A percentile compares a stretch with the other conserved stretches of the same genome.
phyloP scores from a whole-genome alignment of 1,140 invertebrate genomes.

The Achatina immaculata region DNA sequence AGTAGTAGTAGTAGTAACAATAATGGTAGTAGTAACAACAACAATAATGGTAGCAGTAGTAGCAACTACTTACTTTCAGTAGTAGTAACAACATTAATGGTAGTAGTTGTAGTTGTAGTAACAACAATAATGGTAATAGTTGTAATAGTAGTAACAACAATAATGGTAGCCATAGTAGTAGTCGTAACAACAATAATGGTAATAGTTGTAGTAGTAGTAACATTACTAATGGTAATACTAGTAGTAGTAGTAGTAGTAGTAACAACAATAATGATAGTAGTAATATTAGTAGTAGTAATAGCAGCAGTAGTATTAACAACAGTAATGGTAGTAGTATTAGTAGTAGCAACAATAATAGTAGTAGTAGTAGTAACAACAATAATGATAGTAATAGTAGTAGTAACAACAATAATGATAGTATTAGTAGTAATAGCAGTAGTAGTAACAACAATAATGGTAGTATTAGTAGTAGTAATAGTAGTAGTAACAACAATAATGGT shows the following conservation, averaged over 20 bases:
- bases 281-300: no score
- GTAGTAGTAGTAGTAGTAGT: neutral
- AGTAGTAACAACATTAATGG: neutral
- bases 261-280: neutral
- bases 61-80: neutral
- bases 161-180: no score
- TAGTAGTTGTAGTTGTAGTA: neutral
- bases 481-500: constrained; percentile 1
- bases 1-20: neutral
- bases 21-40: neutral
- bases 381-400: neutral
- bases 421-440: neutral
- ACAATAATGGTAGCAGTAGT: neutral
- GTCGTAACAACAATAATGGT: no score
- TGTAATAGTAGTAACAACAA: neutral
- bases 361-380: neutral
- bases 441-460: neutral
- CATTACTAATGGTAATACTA: no score
- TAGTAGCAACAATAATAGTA: neutral
- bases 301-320: no score
- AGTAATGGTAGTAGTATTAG: no score
- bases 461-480: no score
- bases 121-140: constrained; percentile 2
- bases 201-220: no score
- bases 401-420: no score